Evolutionary conservation across 1,140 invertebrate genomes (phyloP).

Genomic region (Leucophenga varia): DNA sequence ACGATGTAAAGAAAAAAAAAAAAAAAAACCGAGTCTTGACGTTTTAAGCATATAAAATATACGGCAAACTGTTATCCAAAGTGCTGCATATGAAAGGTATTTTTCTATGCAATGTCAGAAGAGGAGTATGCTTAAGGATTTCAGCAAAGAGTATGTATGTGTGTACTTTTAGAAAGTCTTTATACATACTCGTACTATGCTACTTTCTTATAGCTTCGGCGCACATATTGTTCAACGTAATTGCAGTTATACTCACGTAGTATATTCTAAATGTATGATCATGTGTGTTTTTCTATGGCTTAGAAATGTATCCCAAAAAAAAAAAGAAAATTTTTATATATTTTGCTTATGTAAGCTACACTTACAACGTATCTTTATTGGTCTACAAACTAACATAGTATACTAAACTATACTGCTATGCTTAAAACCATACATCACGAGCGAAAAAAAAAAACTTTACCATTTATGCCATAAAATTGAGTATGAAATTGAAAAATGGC

Average conservation of each 20-base stretch:
- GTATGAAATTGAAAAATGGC: constrained; percentile 52
- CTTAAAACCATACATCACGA: no score
- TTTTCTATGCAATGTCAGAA: constrained; percentile 2
- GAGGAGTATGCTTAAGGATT: neutral
- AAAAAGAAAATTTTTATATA: constrained; percentile 35
- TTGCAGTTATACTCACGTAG: constrained; percentile 26
- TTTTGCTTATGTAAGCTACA: constrained; percentile 39
- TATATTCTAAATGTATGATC: constrained; percentile 26
- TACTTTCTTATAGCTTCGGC: neutral
- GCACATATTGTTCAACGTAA: constrained; percentile 28
- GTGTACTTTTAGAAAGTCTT: no score
- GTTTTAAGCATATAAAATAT: constrained; percentile 51
- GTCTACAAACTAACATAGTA: no score
- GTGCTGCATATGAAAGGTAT: constrained; percentile 50
- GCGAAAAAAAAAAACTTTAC: constrained; percentile 46
- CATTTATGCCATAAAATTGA: constrained; percentile 53
- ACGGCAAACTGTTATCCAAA: constrained; percentile 47
- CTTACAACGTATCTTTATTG: no score
- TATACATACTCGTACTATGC: no score
- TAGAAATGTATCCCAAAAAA: no score
- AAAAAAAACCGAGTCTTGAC: no score
- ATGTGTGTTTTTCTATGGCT: no score
- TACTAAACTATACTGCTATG: no score
- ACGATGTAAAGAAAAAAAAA: no score
- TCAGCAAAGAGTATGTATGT: no score